These are phyloP conservation scores for Pecten maximus DNA, from an alignment of 2,888 invertebrate species.

Conservation along the genomic window DNA sequence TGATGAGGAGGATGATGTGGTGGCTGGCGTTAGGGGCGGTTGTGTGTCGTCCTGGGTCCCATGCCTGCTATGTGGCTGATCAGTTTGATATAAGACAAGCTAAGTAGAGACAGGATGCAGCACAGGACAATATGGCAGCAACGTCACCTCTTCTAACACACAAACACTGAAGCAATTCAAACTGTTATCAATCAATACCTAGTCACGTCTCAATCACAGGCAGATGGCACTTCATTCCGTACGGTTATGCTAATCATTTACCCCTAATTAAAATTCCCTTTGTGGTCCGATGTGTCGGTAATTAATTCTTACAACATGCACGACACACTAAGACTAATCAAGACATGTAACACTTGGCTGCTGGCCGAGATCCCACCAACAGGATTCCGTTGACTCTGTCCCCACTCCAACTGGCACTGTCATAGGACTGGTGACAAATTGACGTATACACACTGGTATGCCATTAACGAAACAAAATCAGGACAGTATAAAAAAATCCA, in stretches of 20 bases:
- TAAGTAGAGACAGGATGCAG: constrained; percentile 10
- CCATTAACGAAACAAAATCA: constrained; percentile 33
- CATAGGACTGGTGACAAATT: constrained; percentile 25
- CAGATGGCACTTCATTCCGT: constrained; percentile 52
- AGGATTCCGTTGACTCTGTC: background rate
- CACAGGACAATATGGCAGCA: constrained; percentile 21
- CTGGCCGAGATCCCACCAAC: background rate
- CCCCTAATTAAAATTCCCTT: constrained; percentile 53
- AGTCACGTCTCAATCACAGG: constrained; percentile 49
- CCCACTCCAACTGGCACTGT: constrained; percentile 6
- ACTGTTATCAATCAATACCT: constrained; percentile 49
- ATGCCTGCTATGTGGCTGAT: constrained; percentile 23
- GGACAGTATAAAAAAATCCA: constrained; percentile 29
- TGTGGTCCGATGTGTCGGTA: constrained; percentile 49
- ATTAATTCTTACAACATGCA: constrained; percentile 53
- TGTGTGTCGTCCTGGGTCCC: constrained; percentile 34
- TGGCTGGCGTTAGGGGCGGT: background rate
- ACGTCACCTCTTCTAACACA: constrained; percentile 32
- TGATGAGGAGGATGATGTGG: background rate
- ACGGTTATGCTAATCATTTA: constrained; percentile 35
- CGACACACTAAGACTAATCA: constrained; percentile 21
- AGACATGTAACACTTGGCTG: constrained; percentile 13
- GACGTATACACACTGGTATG: constrained; percentile 13
- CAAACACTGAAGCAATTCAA: constrained; percentile 43
- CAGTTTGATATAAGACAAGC: constrained; percentile 33